A percentile compares a stretch with the other conserved stretches of the same genome.
phyloP scores from a whole-genome alignment of 2,113 vertebrate genomes.

The Donacobius atricapilla region DNA sequence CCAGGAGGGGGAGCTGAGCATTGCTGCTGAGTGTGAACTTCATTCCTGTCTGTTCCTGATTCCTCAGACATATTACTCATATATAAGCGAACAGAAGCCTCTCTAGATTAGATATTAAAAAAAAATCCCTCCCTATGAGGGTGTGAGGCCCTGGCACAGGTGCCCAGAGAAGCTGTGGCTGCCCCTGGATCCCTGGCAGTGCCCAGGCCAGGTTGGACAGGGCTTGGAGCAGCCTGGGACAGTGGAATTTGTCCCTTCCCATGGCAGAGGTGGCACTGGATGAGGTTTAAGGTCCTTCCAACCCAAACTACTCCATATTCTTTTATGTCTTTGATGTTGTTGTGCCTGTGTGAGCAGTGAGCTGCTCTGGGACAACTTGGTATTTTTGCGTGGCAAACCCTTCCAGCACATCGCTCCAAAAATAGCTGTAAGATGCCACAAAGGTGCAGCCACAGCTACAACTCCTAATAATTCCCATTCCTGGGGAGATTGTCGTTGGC shows the following conservation, averaged over 20 bases:
- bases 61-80: neutral
- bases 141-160: neutral
- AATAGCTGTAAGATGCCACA: neutral
- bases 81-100: neutral
- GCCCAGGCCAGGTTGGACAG: neutral
- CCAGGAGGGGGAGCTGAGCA: neutral
- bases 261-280: neutral
- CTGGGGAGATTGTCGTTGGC: neutral
- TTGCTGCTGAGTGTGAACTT: neutral
- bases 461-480: neutral
- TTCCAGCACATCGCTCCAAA: neutral
- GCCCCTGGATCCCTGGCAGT: neutral
- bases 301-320: neutral
- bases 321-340: neutral
- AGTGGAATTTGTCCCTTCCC: neutral
- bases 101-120: neutral
- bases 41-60: neutral
- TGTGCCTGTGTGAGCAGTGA: neutral
- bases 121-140: neutral
- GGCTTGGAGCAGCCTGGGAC: neutral
- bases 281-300: neutral
- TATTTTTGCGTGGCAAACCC: neutral
- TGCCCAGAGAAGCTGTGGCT: neutral
- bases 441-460: neutral
- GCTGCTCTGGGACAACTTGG: neutral